phyloP scores from a whole-genome alignment of 2,113 vertebrate species.

The Aleadryas rufinucha region DNA sequence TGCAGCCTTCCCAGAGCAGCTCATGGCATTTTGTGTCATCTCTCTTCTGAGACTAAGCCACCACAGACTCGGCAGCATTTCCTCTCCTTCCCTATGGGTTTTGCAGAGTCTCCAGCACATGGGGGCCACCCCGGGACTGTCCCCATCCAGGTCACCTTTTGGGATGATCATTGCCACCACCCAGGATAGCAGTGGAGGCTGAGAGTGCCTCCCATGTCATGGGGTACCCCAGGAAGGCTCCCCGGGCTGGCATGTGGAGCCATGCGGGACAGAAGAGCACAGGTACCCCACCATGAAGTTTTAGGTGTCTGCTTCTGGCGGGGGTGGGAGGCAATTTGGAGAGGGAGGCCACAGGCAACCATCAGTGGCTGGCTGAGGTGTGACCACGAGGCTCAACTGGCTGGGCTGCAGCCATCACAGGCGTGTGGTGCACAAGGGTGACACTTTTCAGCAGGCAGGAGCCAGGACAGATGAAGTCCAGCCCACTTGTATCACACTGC shows the following conservation, averaged over 20 bases:
- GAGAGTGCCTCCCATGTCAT: not conserved
- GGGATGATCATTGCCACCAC: no score
- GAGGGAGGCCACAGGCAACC: not conserved
- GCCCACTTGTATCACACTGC: not conserved
- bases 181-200: not conserved
- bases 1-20: not conserved
- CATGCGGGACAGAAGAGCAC: fast-evolving
- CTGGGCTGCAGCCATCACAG: not conserved
- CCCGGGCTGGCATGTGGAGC: not conserved
- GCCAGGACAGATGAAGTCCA: not conserved
- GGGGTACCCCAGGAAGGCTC: not conserved
- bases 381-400: not conserved
- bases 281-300: not conserved
- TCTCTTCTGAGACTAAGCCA: not conserved
- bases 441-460: fast-evolving
- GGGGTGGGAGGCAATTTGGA: fast-evolving
- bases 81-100: not conserved
- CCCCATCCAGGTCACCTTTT: not conserved
- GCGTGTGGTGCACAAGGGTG: not conserved
- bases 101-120: fast-evolving
- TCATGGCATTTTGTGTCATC: not conserved
- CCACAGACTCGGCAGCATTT: fast-evolving
- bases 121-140: fast-evolving
- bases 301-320: not conserved
- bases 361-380: fast-evolving